These are phyloP conservation scores for Dryadula phaetusa DNA, from an alignment of 2,888 invertebrate species.

Conservation along the genomic window DNA sequence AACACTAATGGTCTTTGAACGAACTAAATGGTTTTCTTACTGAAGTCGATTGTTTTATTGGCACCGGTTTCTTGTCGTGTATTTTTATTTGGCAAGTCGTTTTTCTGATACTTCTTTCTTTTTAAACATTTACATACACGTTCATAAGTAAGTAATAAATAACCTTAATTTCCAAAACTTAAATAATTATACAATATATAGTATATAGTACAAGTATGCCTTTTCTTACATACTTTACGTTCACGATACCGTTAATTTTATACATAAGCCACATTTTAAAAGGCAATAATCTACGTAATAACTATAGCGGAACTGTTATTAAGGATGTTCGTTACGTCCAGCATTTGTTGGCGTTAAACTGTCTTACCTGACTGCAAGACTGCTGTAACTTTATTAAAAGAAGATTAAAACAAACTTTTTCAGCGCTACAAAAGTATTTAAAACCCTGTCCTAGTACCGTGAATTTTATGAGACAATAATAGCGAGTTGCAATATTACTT, in stretches of 20 bases:
- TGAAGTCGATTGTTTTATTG: conserved; percentile 47
- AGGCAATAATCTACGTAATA: conserved; percentile 10
- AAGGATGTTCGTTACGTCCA: conserved; percentile 44
- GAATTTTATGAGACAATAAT: conserved; percentile 60
- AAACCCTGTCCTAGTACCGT: conserved; percentile 50
- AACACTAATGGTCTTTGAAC: conserved; percentile 51
- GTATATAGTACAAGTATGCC: too few relatives aligned
- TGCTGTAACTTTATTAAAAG: conserved; percentile 73
- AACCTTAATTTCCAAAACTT: too few relatives aligned
- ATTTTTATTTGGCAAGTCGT: conserved; percentile 20
- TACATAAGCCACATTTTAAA: conserved; percentile 1
- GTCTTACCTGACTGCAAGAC: conserved; percentile 59
- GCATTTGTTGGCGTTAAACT: conserved; percentile 59
- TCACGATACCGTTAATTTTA: too few relatives aligned
- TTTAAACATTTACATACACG: neutral
- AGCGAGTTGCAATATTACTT: conserved; percentile 54
- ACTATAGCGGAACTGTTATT: conserved; percentile 24
- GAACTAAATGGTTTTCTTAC: conserved; percentile 47
- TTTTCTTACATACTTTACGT: too few relatives aligned
- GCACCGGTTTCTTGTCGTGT: conserved; percentile 36
- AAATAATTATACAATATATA: too few relatives aligned
- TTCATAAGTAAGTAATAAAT: neutral
- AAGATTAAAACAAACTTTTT: conserved; percentile 72
- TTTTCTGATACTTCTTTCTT: conserved; percentile 8
- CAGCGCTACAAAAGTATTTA: conserved; percentile 58